Conservation (phyloP, 2,113 vertebrate genomes). For the Ceyx margarethae region DNA sequence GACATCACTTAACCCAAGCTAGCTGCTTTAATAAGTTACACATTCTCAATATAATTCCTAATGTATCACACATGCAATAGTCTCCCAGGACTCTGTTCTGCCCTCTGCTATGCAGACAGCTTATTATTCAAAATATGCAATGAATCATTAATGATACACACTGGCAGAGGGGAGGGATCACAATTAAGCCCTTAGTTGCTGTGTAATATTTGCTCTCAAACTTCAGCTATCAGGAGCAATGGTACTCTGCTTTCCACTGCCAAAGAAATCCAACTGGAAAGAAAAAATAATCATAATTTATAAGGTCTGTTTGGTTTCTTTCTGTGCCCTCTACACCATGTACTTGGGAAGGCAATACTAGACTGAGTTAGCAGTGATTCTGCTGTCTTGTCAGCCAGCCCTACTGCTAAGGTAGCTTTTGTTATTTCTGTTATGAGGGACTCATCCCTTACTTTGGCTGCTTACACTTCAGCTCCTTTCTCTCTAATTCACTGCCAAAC, state of each 20-base stretch:
- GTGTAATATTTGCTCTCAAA: constrained; percentile 15
- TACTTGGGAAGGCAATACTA: background rate
- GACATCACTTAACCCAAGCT: constrained; percentile 8
- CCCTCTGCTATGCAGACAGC: constrained; percentile 34
- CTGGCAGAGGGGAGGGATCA: background rate
- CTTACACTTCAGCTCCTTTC: background rate
- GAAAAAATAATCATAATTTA: background rate
- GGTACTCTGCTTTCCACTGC: background rate
- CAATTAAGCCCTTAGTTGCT: constrained; percentile 2
- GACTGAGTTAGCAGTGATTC: background rate
- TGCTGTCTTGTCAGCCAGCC: background rate
- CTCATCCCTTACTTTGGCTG: background rate
- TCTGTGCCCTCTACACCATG: background rate
- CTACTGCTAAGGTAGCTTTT: background rate
- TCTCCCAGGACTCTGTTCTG: constrained; percentile 24
- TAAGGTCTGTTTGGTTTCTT: background rate
- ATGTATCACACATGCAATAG: constrained; percentile 34
- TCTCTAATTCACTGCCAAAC: background rate
- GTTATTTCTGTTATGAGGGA: background rate
- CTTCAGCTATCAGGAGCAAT: background rate
- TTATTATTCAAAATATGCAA: constrained; percentile 61
- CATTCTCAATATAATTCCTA: constrained; percentile 13
- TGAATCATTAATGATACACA: constrained; percentile 64
- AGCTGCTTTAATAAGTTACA: constrained; percentile 40
- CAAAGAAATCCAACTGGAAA: background rate